Evolutionary conservation across 2,113 vertebrate species (phyloP).

Genomic region (Centropus unirufus): DNA sequence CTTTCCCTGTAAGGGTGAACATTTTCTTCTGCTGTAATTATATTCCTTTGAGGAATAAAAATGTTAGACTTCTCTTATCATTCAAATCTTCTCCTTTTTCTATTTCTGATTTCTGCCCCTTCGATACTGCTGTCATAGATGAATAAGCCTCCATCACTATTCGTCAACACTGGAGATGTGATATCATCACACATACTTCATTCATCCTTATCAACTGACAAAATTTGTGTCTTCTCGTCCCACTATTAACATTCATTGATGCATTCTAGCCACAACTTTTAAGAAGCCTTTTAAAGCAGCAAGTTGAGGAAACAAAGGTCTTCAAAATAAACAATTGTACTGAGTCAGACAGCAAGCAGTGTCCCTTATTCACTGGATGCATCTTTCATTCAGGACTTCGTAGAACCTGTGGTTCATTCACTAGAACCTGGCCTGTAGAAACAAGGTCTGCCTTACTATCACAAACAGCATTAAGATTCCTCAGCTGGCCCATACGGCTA

Average conservation of each 20-base stretch:
- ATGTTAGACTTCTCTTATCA: background rate
- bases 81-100: background rate
- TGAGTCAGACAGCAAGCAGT: background rate
- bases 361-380: background rate
- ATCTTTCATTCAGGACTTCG: background rate
- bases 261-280: background rate
- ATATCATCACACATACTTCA: background rate
- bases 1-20: slow-evolving; percentile 3
- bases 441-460: background rate
- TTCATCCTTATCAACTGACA: background rate
- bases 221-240: background rate
- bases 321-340: background rate
- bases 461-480: background rate
- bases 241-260: background rate
- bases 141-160: background rate
- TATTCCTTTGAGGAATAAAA: slow-evolving; percentile 26
- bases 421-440: background rate
- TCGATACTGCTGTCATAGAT: background rate
- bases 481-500: background rate
- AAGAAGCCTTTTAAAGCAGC: background rate
- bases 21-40: background rate
- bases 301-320: background rate
- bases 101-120: background rate
- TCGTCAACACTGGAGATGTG: background rate
- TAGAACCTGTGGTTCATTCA: background rate